Conservation (phyloP, 2,797 vertebrate species). For the Cyclura pinguis region DNA sequence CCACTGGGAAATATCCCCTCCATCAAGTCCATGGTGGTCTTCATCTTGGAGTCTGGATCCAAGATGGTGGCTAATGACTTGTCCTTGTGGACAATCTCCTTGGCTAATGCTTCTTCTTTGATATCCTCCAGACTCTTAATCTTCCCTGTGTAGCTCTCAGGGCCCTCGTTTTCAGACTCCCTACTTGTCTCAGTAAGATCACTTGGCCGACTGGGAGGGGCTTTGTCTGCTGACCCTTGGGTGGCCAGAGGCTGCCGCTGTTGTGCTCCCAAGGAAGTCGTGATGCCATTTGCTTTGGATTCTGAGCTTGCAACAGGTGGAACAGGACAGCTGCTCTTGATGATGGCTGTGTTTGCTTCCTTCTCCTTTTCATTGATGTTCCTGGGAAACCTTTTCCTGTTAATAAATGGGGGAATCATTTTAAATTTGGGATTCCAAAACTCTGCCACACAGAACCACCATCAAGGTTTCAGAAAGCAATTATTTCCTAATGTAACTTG, state of each 20-base stretch:
- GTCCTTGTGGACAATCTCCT: constrained; percentile 89
- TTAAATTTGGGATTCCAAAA: not conserved
- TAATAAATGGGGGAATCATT: not conserved
- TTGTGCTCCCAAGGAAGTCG: constrained; percentile 29
- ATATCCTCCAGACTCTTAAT: constrained; percentile 85
- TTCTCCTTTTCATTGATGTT: constrained; percentile 44
- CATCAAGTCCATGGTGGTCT: constrained; percentile 93
- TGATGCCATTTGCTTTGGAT: constrained; percentile 29
- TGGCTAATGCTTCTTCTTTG: constrained; percentile 86
- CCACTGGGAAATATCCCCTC: constrained; percentile 88
- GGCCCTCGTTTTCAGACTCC: constrained; percentile 30
- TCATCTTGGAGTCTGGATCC: constrained; percentile 87
- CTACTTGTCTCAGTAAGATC: not conserved
- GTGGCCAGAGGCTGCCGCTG: constrained; percentile 16
- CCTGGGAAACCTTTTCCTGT: constrained; percentile 61
- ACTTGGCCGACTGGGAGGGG: constrained; percentile 20
- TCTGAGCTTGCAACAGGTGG: constrained; percentile 13
- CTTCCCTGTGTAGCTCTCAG: constrained; percentile 41
- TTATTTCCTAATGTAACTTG: not conserved
- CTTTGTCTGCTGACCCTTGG: constrained; percentile 27
- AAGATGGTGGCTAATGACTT: constrained; percentile 88
- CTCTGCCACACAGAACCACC: too few species aligned
- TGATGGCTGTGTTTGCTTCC: not conserved
- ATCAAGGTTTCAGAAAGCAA: not conserved
- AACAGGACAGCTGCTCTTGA: constrained; percentile 32